phyloP scores from a whole-genome alignment of 2,113 vertebrate species.

The Ivindomyrus marchei region DNA sequence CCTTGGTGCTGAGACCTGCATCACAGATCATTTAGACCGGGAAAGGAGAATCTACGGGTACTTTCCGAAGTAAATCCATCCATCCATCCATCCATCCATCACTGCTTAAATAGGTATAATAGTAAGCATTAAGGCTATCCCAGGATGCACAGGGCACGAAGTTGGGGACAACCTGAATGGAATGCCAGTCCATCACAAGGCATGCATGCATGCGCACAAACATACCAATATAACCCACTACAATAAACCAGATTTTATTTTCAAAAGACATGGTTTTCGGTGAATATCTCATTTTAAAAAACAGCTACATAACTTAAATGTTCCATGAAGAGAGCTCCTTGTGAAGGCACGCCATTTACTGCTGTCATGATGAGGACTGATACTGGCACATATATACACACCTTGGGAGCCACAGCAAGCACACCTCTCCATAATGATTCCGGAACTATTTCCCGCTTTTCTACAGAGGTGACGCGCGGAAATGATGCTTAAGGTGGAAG shows the following conservation, averaged over 20 bases:
- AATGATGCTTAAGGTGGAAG: neutral
- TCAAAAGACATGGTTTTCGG: neutral
- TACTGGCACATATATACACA: neutral
- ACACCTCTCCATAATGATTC: neutral
- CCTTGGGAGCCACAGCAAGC: neutral
- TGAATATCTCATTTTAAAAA: neutral
- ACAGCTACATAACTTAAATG: neutral
- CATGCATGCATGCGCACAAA: neutral
- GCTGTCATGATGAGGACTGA: neutral
- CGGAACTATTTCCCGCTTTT: neutral
- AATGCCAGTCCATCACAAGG: neutral
- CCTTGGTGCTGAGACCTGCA: neutral
- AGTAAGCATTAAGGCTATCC: neutral
- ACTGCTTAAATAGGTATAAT: neutral
- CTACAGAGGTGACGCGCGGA: neutral
- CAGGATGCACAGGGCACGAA: neutral
- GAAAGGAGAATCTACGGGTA: neutral
- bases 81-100: neutral
- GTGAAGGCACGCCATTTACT: neutral
- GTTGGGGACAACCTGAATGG: neutral
- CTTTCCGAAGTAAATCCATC: neutral
- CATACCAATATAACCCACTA: neutral
- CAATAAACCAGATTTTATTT: neutral
- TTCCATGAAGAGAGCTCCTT: neutral
- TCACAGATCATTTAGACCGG: neutral